These are phyloP conservation scores for Heterotis niloticus DNA, from an alignment of 2,113 vertebrate species.

Conservation along the genomic window DNA sequence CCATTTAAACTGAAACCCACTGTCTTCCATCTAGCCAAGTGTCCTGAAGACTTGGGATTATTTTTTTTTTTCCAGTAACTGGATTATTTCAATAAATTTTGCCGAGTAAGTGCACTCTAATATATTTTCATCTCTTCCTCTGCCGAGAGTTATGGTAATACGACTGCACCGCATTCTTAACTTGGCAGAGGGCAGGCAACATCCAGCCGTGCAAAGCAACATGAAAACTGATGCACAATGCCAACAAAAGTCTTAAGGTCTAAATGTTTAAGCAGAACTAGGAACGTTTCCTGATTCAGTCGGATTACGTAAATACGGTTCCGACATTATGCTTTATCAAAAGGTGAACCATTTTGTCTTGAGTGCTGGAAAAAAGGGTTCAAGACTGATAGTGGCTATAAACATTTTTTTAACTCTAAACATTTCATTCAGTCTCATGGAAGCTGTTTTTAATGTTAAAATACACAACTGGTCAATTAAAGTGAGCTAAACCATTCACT, in stretches of 20 bases:
- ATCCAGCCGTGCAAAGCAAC: background rate
- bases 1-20: slow-evolving; percentile 46
- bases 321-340: no score
- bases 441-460: no score
- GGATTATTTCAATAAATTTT: background rate
- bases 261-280: background rate
- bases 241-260: background rate
- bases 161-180: background rate
- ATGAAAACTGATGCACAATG: background rate
- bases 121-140: background rate
- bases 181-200: background rate
- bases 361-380: no score
- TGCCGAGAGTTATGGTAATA: background rate
- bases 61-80: slow-evolving; percentile 44
- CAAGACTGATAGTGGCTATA: no score
- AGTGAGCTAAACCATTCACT: no score
- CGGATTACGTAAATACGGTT: no score
- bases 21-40: slow-evolving; percentile 37
- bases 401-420: no score
- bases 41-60: slow-evolving; percentile 45
- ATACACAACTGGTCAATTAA: no score
- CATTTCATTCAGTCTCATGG: no score
- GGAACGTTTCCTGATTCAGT: no score
- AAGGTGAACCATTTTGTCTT: no score
- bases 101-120: background rate